These are phyloP conservation scores for Hirtodrosophila duncani DNA, from an alignment of 2,888 invertebrate species.

Conservation along the genomic window DNA sequence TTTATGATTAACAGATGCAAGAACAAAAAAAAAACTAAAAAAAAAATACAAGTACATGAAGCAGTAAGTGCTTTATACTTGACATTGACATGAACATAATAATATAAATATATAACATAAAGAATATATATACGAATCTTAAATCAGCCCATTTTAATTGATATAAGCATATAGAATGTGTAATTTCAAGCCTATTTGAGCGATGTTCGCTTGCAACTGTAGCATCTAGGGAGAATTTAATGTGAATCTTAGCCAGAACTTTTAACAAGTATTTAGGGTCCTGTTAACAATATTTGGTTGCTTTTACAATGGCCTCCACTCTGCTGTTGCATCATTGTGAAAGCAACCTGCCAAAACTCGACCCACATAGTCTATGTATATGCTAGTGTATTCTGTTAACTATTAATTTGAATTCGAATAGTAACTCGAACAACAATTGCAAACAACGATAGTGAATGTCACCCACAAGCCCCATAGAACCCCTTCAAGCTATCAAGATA, in stretches of 20 bases:
- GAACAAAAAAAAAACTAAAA: slow-evolving; percentile 27
- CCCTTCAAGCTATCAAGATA: slow-evolving; percentile 8
- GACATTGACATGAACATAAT: slow-evolving; percentile 17
- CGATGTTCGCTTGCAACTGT: slow-evolving; percentile 75
- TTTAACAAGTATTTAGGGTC: slow-evolving; percentile 26
- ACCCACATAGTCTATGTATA: slow-evolving; percentile 37
- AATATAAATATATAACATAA: slow-evolving; percentile 7
- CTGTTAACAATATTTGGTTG: slow-evolving; percentile 24
- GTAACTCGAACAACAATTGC: slow-evolving; percentile 41
- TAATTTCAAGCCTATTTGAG: slow-evolving; percentile 63
- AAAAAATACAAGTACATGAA: too few species aligned
- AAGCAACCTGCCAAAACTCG: slow-evolving; percentile 46
- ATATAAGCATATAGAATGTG: slow-evolving; percentile 26
- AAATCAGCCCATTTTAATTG: slow-evolving; percentile 24
- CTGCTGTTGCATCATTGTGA: too few species aligned
- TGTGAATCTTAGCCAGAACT: slow-evolving; percentile 42
- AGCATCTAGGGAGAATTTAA: slow-evolving; percentile 56
- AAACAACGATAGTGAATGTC: slow-evolving; percentile 54
- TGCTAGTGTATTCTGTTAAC: slow-evolving; percentile 37
- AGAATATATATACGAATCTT: slow-evolving; percentile 5
- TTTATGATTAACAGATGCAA: slow-evolving; percentile 51
- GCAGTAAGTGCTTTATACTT: too few species aligned
- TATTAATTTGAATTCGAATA: slow-evolving; percentile 36
- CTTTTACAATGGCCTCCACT: slow-evolving; percentile 15
- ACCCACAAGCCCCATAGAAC: slow-evolving; percentile 42